These are phyloP conservation scores for Schizopygopsis pylzovi DNA, from an alignment of 2,797 vertebrate genomes.

Conservation along the genomic window DNA sequence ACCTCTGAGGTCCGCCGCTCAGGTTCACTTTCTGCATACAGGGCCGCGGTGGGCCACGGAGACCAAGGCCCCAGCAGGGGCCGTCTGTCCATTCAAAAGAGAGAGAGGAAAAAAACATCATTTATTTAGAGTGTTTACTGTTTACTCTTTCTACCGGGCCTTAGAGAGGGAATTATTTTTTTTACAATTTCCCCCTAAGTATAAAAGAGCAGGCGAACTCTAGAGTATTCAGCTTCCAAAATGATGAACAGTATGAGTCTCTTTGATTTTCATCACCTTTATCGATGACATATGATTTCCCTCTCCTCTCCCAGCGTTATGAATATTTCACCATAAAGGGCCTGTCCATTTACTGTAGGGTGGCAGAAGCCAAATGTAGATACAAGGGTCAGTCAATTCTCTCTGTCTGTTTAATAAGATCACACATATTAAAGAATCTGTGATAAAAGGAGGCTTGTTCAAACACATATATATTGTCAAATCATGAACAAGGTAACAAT, in stretches of 20 bases:
- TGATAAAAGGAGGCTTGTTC: background rate
- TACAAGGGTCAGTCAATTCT: constrained; percentile 35
- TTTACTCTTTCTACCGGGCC: constrained; percentile 70
- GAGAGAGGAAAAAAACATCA: constrained; percentile 64
- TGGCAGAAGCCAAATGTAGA: constrained; percentile 45
- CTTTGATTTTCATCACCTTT: constrained; percentile 71
- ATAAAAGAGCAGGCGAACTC: constrained; percentile 62
- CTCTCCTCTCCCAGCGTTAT: constrained; percentile 46
- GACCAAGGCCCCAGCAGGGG: constrained; percentile 69
- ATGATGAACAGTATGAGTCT: constrained; percentile 66
- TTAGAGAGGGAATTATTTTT: constrained; percentile 70
- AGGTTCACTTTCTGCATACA: constrained; percentile 76
- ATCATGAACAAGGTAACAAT: constrained; percentile 14
- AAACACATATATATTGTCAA: background rate
- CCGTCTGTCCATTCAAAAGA: constrained; percentile 65
- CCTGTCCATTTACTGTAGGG: constrained; percentile 27
- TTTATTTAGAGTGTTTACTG: constrained; percentile 83
- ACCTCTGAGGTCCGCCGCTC: constrained; percentile 73
- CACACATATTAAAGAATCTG: background rate
- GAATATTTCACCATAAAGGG: constrained; percentile 60
- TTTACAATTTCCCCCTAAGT: constrained; percentile 69
- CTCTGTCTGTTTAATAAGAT: constrained; percentile 28
- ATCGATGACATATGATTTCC: constrained; percentile 61
- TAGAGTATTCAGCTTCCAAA: constrained; percentile 65
- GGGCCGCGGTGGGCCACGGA: constrained; percentile 74